Evolutionary conservation across 2,113 vertebrate genomes (phyloP), one percentile per base, ranked within the genome.

Genomic region (Ceratotherium simum): DNA sequence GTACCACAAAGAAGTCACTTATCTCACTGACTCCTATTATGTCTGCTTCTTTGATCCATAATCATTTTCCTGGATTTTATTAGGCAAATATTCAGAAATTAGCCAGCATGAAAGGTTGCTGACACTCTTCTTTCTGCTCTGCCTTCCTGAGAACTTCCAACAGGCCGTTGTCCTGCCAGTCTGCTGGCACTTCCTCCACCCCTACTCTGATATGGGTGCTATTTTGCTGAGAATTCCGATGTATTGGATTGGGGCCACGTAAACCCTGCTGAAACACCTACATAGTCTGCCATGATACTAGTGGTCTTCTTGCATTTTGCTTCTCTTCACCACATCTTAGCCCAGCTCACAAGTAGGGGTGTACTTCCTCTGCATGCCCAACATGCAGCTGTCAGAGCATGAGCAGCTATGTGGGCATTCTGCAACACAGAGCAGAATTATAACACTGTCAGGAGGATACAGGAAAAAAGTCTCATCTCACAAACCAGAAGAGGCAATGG

Each of bases 121-220:
- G 60, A 58, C 21, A 46, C 42, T n/a, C 16, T 12, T 78, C 56
- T 54, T n/a, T 67, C 67, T 54, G 36, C 21, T 36, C 17, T 18
- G 17, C 6, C 8, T 39, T 86, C 25, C 46, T 4, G 64, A 67
- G 56, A 60, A 83, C 12, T 20, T 36, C 48, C 36, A 31, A 42
- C 7, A 64, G n/a, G 4, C 13, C 10, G 1, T 18, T 23, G n/a
- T 7, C 11, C 13, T 17, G 13, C 10, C 12, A 21, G 8, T 84
- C 73, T 33, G 6, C 27, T 21, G 3, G 7, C 1, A 6, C 17
- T 1, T 31, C 12, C 17, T 1, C 4, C 8, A 0, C 8, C 39
- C 4, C 13, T 8, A 31, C 23, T 46, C 46, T 82, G 56, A 5
- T 14, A 2, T 18, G 36, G 20, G 8, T 13, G 67, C 58, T 46